Conservation (phyloP, 2,113 vertebrate species). For the Patagioenas fasciata region DNA sequence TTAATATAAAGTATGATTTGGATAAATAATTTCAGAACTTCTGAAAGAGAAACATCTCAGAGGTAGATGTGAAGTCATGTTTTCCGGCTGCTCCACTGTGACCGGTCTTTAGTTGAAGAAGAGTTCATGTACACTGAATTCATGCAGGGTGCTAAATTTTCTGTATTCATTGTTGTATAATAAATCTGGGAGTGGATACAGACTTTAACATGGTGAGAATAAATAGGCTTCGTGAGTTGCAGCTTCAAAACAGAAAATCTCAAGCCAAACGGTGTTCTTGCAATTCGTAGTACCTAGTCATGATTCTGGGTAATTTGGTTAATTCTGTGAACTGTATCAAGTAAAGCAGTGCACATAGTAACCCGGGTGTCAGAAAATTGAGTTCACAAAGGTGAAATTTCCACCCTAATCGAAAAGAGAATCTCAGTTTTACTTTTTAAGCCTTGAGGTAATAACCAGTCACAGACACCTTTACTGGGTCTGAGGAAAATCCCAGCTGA, state of each 20-base stretch:
- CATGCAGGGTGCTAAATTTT: not conserved
- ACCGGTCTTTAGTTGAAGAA: not conserved
- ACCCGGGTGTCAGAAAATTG: not conserved
- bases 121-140: not conserved
- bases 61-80: not conserved
- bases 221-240: not conserved
- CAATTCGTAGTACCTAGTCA: not conserved
- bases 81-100: constrained; percentile 1
- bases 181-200: not conserved
- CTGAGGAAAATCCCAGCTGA: not conserved
- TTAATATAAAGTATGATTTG: not conserved
- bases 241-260: not conserved
- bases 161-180: not conserved
- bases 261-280: not conserved
- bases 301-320: not conserved
- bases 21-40: not conserved
- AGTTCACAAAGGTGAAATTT: not conserved
- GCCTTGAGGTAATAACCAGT: not conserved
- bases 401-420: not conserved
- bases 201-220: not conserved
- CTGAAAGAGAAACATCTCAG: not conserved
- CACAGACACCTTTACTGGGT: rapidly evolving
- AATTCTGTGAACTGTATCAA: not conserved
- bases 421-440: not conserved
- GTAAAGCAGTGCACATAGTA: not conserved